Conservation (phyloP, 2,113 vertebrate species). For the Hypanus sabinus region DNA sequence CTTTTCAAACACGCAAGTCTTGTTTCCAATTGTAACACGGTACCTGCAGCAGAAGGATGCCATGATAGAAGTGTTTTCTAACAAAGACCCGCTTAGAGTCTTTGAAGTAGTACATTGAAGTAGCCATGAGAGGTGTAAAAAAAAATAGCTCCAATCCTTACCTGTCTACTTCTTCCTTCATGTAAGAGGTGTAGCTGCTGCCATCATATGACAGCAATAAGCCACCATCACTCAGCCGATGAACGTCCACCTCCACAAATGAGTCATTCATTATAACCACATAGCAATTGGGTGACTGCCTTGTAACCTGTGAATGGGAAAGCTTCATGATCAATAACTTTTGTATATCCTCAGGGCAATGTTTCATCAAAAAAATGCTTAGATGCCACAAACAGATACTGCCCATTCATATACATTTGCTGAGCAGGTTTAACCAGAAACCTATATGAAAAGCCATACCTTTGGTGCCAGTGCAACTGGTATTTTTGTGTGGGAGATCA, state of each 20-base stretch:
- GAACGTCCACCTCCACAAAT: slow-evolving; percentile 84
- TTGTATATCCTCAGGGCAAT: neutral
- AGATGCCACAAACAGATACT: neutral
- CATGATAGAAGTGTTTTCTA: neutral
- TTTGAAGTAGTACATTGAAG: neutral
- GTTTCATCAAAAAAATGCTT: neutral
- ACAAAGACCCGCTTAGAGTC: neutral
- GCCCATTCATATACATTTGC: neutral
- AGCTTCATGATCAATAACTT: neutral
- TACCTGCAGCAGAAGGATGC: slow-evolving; percentile 58
- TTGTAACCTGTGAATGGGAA: slow-evolving; percentile 70
- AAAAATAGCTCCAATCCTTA: slow-evolving; percentile 44
- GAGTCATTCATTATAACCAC: slow-evolving; percentile 93
- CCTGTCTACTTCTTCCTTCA: slow-evolving; percentile 98
- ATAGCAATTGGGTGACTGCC: slow-evolving; percentile 93
- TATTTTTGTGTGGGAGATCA: neutral
- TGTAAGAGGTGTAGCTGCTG: slow-evolving; percentile 98
- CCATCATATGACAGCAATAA: slow-evolving; percentile 89
- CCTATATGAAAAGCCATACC: neutral
- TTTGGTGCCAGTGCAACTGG: neutral
- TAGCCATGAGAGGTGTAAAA: too few relatives aligned
- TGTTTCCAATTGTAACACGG: slow-evolving; percentile 96
- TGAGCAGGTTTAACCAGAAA: neutral
- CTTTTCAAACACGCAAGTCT: slow-evolving; percentile 96
- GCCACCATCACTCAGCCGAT: slow-evolving; percentile 88